Evolutionary conservation across 2,113 vertebrate genomes (phyloP).

Genomic region (Rattus rattus): DNA sequence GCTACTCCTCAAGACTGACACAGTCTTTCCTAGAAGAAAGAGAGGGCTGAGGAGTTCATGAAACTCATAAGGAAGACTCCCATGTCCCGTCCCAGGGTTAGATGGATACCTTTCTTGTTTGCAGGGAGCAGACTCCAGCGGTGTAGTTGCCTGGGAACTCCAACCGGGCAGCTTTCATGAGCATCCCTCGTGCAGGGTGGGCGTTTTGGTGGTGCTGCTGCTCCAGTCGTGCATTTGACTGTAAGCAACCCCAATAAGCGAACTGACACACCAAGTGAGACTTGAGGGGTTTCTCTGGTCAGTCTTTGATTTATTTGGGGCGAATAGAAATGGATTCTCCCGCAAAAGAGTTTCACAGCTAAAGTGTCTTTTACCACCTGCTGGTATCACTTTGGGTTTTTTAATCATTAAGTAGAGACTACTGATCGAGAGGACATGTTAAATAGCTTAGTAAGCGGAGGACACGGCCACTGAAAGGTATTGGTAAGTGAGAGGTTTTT

Average conservation of each 20-base stretch:
- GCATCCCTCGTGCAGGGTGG: background rate
- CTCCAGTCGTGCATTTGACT: background rate
- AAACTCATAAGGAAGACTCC: background rate
- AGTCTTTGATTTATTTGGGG: background rate
- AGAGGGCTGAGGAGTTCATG: background rate
- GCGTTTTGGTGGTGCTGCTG: background rate
- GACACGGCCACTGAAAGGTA: background rate
- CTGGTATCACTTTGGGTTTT: background rate
- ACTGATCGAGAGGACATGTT: no score
- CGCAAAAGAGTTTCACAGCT: background rate
- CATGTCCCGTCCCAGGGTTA: background rate
- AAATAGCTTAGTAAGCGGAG: background rate
- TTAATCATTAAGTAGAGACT: background rate
- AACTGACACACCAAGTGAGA: background rate
- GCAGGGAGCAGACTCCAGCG: background rate
- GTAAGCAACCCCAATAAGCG: background rate
- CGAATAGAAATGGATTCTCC: background rate
- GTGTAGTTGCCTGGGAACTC: background rate
- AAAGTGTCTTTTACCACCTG: background rate
- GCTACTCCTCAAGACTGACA: background rate
- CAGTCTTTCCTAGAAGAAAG: background rate
- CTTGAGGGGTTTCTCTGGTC: background rate
- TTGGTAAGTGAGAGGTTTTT: background rate
- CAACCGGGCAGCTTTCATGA: background rate
- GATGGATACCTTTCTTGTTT: background rate